Percentiles rank a stretch among this genome's conserved stretches.
Conservation (phyloP, 2,888 invertebrate genomes). For the Torymus aiolomorphi region DNA sequence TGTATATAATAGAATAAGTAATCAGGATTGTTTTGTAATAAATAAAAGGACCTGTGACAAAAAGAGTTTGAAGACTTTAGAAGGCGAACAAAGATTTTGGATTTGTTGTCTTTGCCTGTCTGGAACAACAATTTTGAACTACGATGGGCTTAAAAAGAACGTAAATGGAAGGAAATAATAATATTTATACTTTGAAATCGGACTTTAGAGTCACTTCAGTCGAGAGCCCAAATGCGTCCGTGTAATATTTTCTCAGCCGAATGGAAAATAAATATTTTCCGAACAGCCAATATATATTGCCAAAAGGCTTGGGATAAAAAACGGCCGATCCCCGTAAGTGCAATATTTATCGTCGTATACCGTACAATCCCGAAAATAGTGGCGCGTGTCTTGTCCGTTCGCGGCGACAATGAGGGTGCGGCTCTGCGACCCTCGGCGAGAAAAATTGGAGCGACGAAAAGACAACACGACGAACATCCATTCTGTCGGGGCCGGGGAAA, state of each 20-base stretch:
- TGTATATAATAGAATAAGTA: too few species aligned
- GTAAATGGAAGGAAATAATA: too few species aligned
- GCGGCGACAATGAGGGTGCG: conserved; percentile 8
- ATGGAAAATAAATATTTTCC: conserved; percentile 26
- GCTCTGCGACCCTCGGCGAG: conserved; percentile 30
- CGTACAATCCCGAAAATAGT: conserved; percentile 38
- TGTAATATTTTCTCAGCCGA: not conserved
- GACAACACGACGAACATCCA: conserved; percentile 43
- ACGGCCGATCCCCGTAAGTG: conserved; percentile 2
- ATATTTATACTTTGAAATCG: too few species aligned
- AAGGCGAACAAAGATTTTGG: too few species aligned
- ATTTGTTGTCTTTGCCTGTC: too few species aligned
- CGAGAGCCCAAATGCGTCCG: too few species aligned
- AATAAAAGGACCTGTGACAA: too few species aligned
- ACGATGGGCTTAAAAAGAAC: too few species aligned
- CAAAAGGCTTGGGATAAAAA: conserved; percentile 1
- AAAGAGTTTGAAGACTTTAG: too few species aligned
- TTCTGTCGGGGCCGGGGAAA: not conserved
- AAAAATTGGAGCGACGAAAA: conserved; percentile 54
- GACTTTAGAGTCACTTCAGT: too few species aligned
- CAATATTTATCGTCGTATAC: conserved; percentile 23
- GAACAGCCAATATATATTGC: not conserved
- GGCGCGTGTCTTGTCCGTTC: conserved; percentile 17
- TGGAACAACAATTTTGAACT: too few species aligned
- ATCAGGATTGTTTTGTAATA: too few species aligned